phyloP scores from a whole-genome alignment of 2,888 invertebrate species.

The Listrodromus nycthemerus region DNA sequence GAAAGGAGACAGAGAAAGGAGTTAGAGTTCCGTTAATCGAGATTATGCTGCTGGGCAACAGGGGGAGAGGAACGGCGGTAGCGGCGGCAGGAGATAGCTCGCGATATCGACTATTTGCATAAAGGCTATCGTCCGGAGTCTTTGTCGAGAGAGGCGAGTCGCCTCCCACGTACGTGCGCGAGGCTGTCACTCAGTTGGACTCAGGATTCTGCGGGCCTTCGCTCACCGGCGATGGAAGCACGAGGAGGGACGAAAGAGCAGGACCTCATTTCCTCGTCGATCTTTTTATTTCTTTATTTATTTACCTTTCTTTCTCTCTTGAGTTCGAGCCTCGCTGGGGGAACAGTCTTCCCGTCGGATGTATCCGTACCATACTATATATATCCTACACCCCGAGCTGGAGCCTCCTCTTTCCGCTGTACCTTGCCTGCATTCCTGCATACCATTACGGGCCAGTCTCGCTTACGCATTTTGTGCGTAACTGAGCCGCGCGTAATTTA shows the following conservation, averaged over 20 bases:
- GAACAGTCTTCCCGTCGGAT: conserved; percentile 61
- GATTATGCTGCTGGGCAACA: conserved; percentile 62
- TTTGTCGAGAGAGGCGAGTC: conserved; percentile 76
- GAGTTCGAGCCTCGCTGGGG: conserved; percentile 77
- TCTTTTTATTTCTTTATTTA: conserved; percentile 71
- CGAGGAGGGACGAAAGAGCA: conserved; percentile 51
- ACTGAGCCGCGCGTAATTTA: conserved; percentile 61
- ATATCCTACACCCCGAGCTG: conserved; percentile 75
- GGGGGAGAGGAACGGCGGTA: neutral
- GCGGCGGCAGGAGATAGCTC: conserved; percentile 65
- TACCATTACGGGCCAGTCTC: conserved; percentile 79
- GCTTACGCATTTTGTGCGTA: conserved; percentile 79
- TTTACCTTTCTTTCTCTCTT: conserved; percentile 65
- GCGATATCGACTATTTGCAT: conserved; percentile 79
- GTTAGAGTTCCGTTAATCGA: conserved; percentile 66
- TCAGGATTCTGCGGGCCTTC: conserved; percentile 73
- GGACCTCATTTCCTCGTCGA: conserved; percentile 67
- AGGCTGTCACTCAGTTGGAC: conserved; percentile 81
- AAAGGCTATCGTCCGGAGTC: conserved; percentile 78
- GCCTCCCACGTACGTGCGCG: conserved; percentile 82
- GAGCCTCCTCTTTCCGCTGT: conserved; percentile 74
- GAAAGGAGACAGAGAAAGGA: conserved; percentile 39
- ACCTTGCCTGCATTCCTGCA: conserved; percentile 83
- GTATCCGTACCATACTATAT: conserved; percentile 31
- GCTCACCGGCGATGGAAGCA: conserved; percentile 56